Conservation (phyloP, 1,140 invertebrate species). For the Drosophila punjabiensis region DNA sequence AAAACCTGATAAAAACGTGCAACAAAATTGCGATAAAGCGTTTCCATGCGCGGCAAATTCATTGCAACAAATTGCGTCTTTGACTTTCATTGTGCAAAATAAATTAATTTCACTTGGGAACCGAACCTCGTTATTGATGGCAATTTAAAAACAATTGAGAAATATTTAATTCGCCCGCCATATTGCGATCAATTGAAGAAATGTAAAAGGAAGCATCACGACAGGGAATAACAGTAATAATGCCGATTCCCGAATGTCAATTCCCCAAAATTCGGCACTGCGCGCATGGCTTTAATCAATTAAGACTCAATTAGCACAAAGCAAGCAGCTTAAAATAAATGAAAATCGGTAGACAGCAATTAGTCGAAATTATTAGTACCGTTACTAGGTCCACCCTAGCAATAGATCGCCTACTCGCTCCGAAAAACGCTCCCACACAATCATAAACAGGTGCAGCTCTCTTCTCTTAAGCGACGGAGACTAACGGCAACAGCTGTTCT, state of each 20-base stretch:
- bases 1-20: constrained; percentile 19
- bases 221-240: constrained; percentile 32
- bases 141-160: constrained; percentile 82
- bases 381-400: constrained; percentile 19
- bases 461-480: constrained; percentile 5
- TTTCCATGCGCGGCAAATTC: constrained; percentile 27
- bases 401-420: constrained; percentile 6
- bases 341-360: constrained; percentile 18
- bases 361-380: constrained; percentile 9
- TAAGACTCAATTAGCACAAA: constrained; percentile 42
- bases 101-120: constrained; percentile 78
- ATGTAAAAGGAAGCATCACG: constrained; percentile 43
- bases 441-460: constrained; percentile 28
- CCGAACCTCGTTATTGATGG: constrained; percentile 74
- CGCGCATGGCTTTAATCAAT: constrained; percentile 62
- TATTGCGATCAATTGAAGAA: constrained; percentile 72
- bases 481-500: constrained; percentile 50
- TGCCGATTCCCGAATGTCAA: constrained; percentile 12
- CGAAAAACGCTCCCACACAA: constrained; percentile 16
- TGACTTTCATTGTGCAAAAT: constrained; percentile 78
- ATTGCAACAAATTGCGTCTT: constrained; percentile 73
- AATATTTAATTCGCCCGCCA: constrained; percentile 64
- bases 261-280: constrained; percentile 38
- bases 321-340: constrained; percentile 7
- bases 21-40: constrained; percentile 36